phyloP scores from a whole-genome alignment of 2,888 invertebrate species.

The Drosophila melanosoma region DNA sequence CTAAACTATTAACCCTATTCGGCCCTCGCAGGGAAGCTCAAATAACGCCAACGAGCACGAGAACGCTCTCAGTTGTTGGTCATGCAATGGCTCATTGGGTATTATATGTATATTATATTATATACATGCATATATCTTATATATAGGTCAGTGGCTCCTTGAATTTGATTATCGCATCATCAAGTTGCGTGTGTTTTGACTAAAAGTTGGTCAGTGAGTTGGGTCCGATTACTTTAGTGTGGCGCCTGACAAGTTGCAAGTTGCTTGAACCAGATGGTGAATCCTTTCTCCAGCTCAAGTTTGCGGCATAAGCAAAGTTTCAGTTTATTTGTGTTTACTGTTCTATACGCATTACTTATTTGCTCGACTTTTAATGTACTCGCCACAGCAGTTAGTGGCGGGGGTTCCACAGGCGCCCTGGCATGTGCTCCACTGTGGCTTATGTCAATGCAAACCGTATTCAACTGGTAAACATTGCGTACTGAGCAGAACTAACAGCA shows the following conservation, averaged over 20 bases:
- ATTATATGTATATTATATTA: neutral
- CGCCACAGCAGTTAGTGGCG: neutral
- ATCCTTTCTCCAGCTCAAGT: neutral
- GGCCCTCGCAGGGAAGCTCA: constrained; percentile 51
- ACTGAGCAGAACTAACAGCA: neutral
- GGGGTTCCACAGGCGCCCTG: neutral
- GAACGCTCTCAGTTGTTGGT: constrained; percentile 32
- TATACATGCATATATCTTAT: constrained; percentile 1
- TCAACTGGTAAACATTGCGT: constrained; percentile 31
- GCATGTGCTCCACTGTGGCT: constrained; percentile 26
- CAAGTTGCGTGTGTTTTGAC: constrained; percentile 51
- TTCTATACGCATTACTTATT: constrained; percentile 44
- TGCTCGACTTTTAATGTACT: constrained; percentile 47
- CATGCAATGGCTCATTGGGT: constrained; percentile 41
- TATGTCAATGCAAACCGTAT: constrained; percentile 25
- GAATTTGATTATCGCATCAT: constrained; percentile 68
- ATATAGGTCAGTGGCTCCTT: constrained; percentile 68
- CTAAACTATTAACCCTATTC: constrained; percentile 64
- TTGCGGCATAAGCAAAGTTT: constrained; percentile 40
- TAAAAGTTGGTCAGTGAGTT: constrained; percentile 56
- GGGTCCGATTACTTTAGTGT: constrained; percentile 39
- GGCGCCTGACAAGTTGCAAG: constrained; percentile 30
- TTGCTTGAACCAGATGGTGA: neutral
- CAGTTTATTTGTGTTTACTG: constrained; percentile 54
- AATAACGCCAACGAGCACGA: constrained; percentile 27